Percentiles rank a stretch among this genome's conserved stretches.
These are phyloP conservation scores for Terebella lapidaria DNA, from an alignment of 2,888 invertebrate genomes.

Conservation along the genomic window DNA sequence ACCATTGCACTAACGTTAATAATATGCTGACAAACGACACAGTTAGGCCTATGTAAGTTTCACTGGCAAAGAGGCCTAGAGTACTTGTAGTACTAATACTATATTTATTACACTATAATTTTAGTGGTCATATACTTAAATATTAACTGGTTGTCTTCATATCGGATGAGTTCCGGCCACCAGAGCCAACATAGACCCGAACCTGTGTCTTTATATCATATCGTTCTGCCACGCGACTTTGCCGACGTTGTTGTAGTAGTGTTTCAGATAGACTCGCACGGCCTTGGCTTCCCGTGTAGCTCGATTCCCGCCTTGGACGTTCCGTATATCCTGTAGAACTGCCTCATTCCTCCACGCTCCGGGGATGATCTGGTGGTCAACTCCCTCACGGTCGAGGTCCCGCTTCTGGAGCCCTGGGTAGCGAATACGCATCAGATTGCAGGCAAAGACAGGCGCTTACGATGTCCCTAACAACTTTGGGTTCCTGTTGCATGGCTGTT, in stretches of 20 bases:
- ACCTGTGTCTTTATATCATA: constrained; percentile 1
- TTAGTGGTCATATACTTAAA: no score
- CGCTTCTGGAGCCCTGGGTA: constrained; percentile 18
- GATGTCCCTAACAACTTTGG: constrained; percentile 5
- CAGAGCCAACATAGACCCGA: no score
- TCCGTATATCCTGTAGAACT: constrained; percentile 5
- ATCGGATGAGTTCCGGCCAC: no score
- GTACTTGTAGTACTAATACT: no score
- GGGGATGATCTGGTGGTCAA: constrained; percentile 14
- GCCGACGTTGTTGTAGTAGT: constrained; percentile 4
- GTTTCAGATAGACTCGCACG: neutral
- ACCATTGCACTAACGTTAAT: no score
- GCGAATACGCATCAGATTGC: constrained; percentile 18
- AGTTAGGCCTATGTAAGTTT: no score
- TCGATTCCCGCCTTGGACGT: constrained; percentile 7
- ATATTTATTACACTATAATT: no score
- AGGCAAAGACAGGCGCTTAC: constrained; percentile 17
- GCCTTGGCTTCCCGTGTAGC: constrained; percentile 1
- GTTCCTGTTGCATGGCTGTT: constrained; percentile 4
- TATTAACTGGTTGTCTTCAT: no score
- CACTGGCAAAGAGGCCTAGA: no score
- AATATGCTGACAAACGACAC: no score
- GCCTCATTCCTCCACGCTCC: constrained; percentile 22
- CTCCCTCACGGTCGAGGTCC: constrained; percentile 8
- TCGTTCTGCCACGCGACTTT: constrained; percentile 1